phyloP scores from a whole-genome alignment of 2,113 vertebrate genomes.

The Vireo altiloquus region DNA sequence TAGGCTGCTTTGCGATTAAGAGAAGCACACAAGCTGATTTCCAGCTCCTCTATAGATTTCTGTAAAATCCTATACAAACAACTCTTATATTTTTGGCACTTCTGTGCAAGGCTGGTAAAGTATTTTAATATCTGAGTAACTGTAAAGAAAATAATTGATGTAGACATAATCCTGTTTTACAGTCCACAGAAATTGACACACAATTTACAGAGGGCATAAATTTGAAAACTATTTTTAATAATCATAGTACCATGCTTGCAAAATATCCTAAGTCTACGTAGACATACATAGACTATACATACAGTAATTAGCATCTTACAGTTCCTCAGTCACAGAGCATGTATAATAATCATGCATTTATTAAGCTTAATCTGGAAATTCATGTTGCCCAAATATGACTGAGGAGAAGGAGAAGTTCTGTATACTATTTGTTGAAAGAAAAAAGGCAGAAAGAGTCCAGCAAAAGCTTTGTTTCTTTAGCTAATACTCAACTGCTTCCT shows the following conservation, averaged over 20 bases:
- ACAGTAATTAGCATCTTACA: neutral
- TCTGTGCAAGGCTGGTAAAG: neutral
- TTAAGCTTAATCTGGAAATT: neutral
- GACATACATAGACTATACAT: neutral
- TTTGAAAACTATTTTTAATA: neutral
- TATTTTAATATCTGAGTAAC: neutral
- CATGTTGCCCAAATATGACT: neutral
- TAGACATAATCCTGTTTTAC: neutral
- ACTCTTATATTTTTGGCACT: neutral
- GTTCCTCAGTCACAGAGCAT: neutral
- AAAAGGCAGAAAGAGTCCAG: neutral
- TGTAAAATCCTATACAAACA: neutral
- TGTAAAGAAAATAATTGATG: neutral
- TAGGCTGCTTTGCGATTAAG: neutral
- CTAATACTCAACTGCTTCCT: neutral
- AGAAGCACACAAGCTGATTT: neutral
- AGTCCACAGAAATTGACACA: fast-evolving
- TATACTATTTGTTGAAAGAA: neutral
- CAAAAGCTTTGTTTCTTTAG: neutral
- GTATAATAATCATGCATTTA: neutral
- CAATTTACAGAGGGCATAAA: neutral
- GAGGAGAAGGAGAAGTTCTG: neutral
- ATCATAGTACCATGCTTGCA: neutral
- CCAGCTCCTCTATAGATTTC: neutral
- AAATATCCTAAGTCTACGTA: neutral